Evolutionary conservation across 1,140 invertebrate genomes (phyloP).

Genomic region (Calliphora vicina): DNA sequence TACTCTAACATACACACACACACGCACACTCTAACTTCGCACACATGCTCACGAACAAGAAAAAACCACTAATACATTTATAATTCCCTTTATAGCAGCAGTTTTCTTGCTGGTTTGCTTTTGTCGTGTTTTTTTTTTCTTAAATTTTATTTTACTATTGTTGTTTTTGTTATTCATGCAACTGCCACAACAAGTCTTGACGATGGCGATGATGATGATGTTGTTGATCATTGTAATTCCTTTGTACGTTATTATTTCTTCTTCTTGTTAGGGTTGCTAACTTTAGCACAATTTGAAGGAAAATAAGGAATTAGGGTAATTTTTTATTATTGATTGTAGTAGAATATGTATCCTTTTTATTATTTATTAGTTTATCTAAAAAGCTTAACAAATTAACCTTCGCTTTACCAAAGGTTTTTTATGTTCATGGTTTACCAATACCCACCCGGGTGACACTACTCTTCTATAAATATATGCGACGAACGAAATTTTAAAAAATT

Average conservation of each 20-base stretch:
- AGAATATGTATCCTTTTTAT: no score
- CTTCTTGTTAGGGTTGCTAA: not conserved
- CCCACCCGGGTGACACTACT: no score
- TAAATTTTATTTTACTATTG: not conserved
- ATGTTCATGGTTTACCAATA: no score
- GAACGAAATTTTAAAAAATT: no score
- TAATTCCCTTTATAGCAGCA: not conserved
- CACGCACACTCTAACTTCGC: not conserved
- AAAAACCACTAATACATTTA: not conserved
- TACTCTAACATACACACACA: not conserved
- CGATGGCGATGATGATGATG: not conserved
- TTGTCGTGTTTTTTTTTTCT: not conserved
- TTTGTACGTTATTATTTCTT: slow-evolving; percentile 22
- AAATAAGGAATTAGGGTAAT: no score
- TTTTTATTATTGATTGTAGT: no score
- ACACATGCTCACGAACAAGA: slow-evolving; percentile 2
- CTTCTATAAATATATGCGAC: no score
- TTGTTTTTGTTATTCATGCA: slow-evolving; percentile 5
- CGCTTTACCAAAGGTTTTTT: no score
- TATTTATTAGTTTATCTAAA: no score
- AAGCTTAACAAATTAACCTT: no score
- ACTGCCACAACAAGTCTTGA: slow-evolving; percentile 26
- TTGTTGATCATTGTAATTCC: slow-evolving; percentile 40
- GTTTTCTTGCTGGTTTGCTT: slow-evolving; percentile 2
- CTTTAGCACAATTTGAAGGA: not conserved